Percentiles rank a stretch among this genome's conserved stretches.
These are phyloP conservation scores for Oscheius sp. DNA, from an alignment of 2,888 invertebrate species.

Conservation along the genomic window DNA sequence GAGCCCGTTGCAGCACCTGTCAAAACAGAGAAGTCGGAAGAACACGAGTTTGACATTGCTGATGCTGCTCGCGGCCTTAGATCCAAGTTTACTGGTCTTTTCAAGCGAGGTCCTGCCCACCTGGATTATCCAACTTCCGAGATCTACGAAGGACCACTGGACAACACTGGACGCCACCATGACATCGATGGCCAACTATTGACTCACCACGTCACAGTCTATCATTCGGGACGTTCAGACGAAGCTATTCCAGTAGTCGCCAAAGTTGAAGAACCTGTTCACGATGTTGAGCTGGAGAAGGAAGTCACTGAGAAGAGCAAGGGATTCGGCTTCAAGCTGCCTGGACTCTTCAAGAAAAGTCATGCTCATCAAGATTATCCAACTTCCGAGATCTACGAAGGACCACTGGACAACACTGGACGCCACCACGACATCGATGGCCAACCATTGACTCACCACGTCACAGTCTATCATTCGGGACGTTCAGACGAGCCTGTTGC, in stretches of 20 bases:
- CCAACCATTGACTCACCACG: slow-evolving; percentile 45
- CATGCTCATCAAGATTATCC: slow-evolving; percentile 52
- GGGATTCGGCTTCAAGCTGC: slow-evolving; percentile 50
- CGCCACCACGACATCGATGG: slow-evolving; percentile 45
- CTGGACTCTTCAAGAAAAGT: slow-evolving; percentile 53
- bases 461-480: slow-evolving; percentile 48
- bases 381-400: slow-evolving; percentile 44
- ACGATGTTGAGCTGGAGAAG: slow-evolving; percentile 13
- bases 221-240: not conserved
- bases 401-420: slow-evolving; percentile 47
- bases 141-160: slow-evolving; percentile 48
- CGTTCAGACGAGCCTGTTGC: slow-evolving; percentile 42
- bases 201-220: slow-evolving; percentile 3
- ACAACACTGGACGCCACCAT: slow-evolving; percentile 39
- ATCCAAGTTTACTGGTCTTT: slow-evolving; percentile 46
- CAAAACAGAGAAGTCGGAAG: slow-evolving; percentile 30
- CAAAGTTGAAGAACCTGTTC: slow-evolving; percentile 17
- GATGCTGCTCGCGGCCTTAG: not conserved
- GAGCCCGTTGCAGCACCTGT: slow-evolving; percentile 4
- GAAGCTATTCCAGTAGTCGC: not conserved
- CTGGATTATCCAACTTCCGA: slow-evolving; percentile 46
- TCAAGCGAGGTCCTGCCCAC: slow-evolving; percentile 42
- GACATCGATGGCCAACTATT: slow-evolving; percentile 47
- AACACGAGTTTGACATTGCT: slow-evolving; percentile 45
- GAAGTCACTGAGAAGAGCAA: slow-evolving; percentile 39